Base-by-base conservation (phyloP, 2,113 vertebrate genomes). In the Tamias sibiricus region DNA sequence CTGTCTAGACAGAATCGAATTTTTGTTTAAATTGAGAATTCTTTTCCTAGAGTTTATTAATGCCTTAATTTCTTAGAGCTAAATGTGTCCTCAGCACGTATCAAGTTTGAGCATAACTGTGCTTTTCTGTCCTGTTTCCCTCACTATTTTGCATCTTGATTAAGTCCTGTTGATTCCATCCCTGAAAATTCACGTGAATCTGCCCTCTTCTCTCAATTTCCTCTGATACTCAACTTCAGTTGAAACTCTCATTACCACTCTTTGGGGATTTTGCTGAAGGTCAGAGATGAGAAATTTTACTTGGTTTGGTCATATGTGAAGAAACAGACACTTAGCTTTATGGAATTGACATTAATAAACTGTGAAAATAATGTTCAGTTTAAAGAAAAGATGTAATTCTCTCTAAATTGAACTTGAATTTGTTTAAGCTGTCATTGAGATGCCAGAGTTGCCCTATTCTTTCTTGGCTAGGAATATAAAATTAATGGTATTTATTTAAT, bases 1-100 rank as follows among this genome's bases (percentile, higher is more conserved):
- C 83, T 91, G 95, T 98, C 95, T 92, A 95, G 95, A 97, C 83
- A 93, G 92, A 97, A 95, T 94, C 1, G 35, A 95, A 95, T 93
- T 96, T 95, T 80, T 14, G 14, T 49, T 97, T 93, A 84, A 95
- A 81, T 68, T 83, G 94, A 87, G 93, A 95, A 71, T 98, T 94
- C n/a, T 80, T 77, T 94, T 94, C 9, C 20, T 75, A 10, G 49
- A 90, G 76, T 90, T 91, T 95, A 96, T 95, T 90, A 87, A 90
- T 92, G 49, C 35, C 52, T 93, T 93, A 75, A 81, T 68, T 95
- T 62, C 59, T 94, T 84, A 40, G 69, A 40, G 24, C 87, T 91
- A 91, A 96, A 68, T 80, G 35, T 80, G 19, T 40, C 40, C 26
- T 93, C 8, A 49, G 83, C 49, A 5, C 81, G 66, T 87, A 30